Evolutionary conservation across 2,888 invertebrate species (phyloP).

Genomic region (Lamproptera curius): DNA sequence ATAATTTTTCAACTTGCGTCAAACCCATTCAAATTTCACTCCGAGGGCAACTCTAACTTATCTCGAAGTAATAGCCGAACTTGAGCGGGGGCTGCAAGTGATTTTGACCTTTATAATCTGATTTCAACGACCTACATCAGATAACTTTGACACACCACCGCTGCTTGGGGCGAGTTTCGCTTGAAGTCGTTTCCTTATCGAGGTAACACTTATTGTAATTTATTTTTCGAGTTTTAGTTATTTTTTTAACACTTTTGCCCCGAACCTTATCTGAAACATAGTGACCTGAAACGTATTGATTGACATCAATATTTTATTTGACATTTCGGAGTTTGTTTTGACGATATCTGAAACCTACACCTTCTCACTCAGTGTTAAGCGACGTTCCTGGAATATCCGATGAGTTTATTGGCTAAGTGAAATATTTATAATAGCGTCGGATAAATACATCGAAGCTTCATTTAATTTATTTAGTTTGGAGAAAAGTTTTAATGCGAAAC

Average conservation of each 20-base stretch:
- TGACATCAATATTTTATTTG: too few relatives aligned
- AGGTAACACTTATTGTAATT: conserved; percentile 64
- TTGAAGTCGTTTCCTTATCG: conserved; percentile 60
- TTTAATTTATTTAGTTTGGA: too few relatives aligned
- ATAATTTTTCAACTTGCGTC: conserved; percentile 18
- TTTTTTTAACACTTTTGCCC: too few relatives aligned
- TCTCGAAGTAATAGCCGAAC: conserved; percentile 50
- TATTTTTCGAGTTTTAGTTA: conserved; percentile 42
- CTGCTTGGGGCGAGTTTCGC: conserved; percentile 46
- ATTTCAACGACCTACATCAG: conserved; percentile 59
- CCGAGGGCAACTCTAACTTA: conserved; percentile 32
- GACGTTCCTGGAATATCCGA: conserved; percentile 15
- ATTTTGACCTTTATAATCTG: conserved; percentile 55
- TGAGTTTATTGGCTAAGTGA: conserved; percentile 17
- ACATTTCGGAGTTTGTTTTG: too few relatives aligned
- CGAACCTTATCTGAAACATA: too few relatives aligned
- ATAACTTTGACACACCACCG: conserved; percentile 62
- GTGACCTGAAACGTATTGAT: too few relatives aligned
- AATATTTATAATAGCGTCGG: neutral
- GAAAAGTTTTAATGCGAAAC: too few relatives aligned
- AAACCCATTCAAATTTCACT: conserved; percentile 17
- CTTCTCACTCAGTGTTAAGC: conserved; percentile 14
- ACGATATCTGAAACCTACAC: too few relatives aligned
- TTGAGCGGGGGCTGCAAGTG: conserved; percentile 52
- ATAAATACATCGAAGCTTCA: too few relatives aligned